Evolutionary conservation across 2,113 vertebrate species (phyloP).

Genomic region (Orthonyx spaldingii): DNA sequence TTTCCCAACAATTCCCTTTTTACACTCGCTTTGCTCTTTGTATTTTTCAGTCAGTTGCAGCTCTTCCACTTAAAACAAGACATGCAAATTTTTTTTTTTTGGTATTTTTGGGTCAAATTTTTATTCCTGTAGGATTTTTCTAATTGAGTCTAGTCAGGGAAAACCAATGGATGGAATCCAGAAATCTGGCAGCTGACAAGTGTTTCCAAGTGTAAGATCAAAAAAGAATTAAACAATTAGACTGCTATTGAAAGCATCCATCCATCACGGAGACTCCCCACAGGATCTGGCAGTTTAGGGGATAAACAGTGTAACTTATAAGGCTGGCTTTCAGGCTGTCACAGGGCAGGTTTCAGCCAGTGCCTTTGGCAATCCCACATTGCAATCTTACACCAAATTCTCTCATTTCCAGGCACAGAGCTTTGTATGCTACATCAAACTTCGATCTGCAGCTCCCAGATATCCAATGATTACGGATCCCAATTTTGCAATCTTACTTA

Average conservation of each 20-base stretch:
- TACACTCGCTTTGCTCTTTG: background rate
- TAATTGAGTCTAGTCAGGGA: background rate
- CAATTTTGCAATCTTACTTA: background rate
- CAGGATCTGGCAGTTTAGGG: background rate
- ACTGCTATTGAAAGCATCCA: conserved; percentile 16
- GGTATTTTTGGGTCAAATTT: background rate
- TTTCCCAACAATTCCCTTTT: background rate
- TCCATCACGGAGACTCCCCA: background rate
- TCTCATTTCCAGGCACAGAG: background rate
- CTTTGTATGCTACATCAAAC: background rate
- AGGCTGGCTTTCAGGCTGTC: background rate
- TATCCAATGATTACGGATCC: background rate
- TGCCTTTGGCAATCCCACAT: background rate
- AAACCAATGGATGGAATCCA: background rate
- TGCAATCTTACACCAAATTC: background rate
- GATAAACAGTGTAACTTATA: background rate
- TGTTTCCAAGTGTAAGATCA: conserved; percentile 7
- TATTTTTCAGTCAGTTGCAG: background rate
- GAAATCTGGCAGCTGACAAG: background rate
- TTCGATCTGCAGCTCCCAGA: background rate
- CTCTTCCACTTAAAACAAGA: background rate
- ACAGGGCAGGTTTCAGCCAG: background rate
- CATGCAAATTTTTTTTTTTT: background rate
- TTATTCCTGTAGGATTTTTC: background rate
- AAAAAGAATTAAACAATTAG: conserved; percentile 37